Conservation (phyloP, 2,888 invertebrate genomes). For the Erannis defoliaria region DNA sequence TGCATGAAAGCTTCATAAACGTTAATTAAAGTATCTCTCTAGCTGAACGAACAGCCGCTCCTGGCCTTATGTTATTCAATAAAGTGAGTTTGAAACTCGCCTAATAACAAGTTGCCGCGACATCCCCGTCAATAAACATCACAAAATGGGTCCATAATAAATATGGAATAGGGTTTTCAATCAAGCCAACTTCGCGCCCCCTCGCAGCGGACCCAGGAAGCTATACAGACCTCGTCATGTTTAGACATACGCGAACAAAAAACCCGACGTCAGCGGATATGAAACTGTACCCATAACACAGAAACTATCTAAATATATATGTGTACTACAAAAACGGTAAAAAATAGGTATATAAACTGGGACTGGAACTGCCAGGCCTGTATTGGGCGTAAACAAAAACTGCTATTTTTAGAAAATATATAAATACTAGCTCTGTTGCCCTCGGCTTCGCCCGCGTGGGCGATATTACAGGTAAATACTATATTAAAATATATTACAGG, state of each 20-base stretch:
- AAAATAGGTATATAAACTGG: too few relatives aligned
- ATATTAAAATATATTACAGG: too few relatives aligned
- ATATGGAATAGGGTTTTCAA: slow-evolving; percentile 86
- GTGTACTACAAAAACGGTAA: too few relatives aligned
- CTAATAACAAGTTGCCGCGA: slow-evolving; percentile 63
- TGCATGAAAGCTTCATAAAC: slow-evolving; percentile 20
- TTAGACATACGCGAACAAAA: slow-evolving; percentile 52
- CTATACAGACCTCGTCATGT: slow-evolving; percentile 54
- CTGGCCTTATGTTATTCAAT: slow-evolving; percentile 54
- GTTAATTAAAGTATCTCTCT: slow-evolving; percentile 28
- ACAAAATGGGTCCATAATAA: slow-evolving; percentile 84
- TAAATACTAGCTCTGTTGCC: too few relatives aligned
- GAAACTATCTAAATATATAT: too few relatives aligned
- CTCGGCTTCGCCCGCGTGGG: too few relatives aligned
- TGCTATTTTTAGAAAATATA: too few relatives aligned
- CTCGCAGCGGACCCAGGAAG: slow-evolving; percentile 55
- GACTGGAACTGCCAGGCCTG: too few relatives aligned
- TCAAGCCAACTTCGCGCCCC: slow-evolving; percentile 81
- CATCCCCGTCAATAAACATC: slow-evolving; percentile 80
- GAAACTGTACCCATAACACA: slow-evolving; percentile 17
- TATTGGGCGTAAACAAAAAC: too few relatives aligned
- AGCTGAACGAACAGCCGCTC: slow-evolving; percentile 23
- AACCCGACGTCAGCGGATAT: slow-evolving; percentile 23
- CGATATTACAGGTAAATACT: too few relatives aligned
- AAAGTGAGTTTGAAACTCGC: slow-evolving; percentile 56